Evolutionary conservation across 1,140 invertebrate genomes (phyloP), one percentile per base, ranked within the genome.

Genomic region (Leptopilina boulardi): DNA sequence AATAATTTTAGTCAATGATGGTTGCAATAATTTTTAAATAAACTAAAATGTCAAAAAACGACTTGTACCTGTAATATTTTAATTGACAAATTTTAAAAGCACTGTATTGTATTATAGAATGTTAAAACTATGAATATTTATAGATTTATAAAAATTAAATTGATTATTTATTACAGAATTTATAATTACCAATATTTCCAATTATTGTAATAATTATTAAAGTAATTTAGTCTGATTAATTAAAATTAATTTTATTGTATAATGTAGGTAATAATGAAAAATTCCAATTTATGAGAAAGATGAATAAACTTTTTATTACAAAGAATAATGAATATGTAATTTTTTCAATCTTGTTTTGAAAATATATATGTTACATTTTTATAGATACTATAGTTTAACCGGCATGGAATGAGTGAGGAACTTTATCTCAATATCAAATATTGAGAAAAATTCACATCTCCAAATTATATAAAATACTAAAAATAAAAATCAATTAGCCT

Each of bases 1-100:
- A 51, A 3, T n/a, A n/a, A n/a, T n/a, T n/a, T n/a, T n/a, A n/a
- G n/a, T n/a, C n/a, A n/a, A 18, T 2, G 15, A 51, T 51, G 18
- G 47, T 51, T 51, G 15, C 34, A 38, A 38, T 38, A 38, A 51
- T 77, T 66, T 51, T 72, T 74, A 15, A 30, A 71, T 71, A 5
- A 38, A 34, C 70, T 56, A 30, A 11, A 34, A 41, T 56, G 30
- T 21, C n/a, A 72, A 59, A 76, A 73, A 30, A 6, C 13, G 70
- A 66, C n/a, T 41, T 77, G 66, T 77, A 76, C 26, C 47, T 56
- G 42, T 34, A 71, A 70, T 78, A 6, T 78, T 26, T 75, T 13
- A 26, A 51, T 66, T 73, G 26, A 19, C 26, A 66, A 66, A n/a
- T 59, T 59, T 54, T 59, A 5, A 59, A 23, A 21, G 21, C 11